Base-by-base conservation (phyloP, 2,797 vertebrate species). In the Dendrocincla fuliginosa region DNA sequence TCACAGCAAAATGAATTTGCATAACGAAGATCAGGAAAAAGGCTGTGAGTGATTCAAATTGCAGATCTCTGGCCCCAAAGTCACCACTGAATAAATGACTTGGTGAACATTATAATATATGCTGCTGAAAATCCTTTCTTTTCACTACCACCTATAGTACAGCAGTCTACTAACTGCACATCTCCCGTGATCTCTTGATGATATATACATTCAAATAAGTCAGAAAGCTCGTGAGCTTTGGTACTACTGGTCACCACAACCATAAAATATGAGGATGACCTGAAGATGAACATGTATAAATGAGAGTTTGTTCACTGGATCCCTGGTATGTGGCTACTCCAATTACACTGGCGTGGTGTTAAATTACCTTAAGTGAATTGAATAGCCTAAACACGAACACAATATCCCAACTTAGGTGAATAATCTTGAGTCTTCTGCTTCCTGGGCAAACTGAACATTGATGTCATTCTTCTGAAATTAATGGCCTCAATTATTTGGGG, bases 401-500 rank as follows among this genome's bases (percentile, higher is more conserved):
- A 71, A 47, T 9, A 32, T 68, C 16, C 50, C 84, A 76, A 86
- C 24, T 32, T 65, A 52, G 55, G 57, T 81, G 22, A 89, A 39
- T 69, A 49, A 50, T 83, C 42, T 75, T 56, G 50, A 93, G 65
- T 84, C 63, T 87, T 86, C 18, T 47, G 20, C 50, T 85, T 81
- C 79, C 57, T 86, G 24, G 41, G 53, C 20, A 90, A 92, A 87
- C 37, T 79, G 84, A 91, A 78, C 39, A 73, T 63, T 86, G 76
- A 94, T 92, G 61, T 85, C 5, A 96, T 93, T 87, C 76, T 74
- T 55, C 55, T 78, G 46, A 95, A 89, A 93, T 93, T 89, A 88
- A 94, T 65, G 73, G 82, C 19, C 60, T 65, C 55, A 86, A 23
- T 65, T 86, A 84, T 78, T 88, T 84, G 44, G 32, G 47, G 53